Percentiles rank a stretch among this genome's conserved stretches.
Conservation (phyloP, 2,888 invertebrate species). For the Chrysolina oricalcia region DNA sequence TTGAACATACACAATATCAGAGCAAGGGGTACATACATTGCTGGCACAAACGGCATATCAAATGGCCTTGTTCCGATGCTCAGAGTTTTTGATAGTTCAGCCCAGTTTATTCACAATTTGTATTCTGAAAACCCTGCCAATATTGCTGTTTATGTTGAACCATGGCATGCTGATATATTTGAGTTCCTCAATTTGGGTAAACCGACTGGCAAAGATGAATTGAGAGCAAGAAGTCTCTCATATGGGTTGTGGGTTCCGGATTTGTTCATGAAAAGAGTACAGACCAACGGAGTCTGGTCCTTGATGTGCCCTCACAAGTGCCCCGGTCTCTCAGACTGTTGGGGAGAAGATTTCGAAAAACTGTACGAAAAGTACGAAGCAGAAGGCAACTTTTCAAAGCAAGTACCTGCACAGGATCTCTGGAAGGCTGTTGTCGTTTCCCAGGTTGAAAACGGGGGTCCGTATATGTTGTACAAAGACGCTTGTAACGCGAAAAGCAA, state of each 20-base stretch:
- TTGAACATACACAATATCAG: constrained; percentile 96
- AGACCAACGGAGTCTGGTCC: constrained; percentile 90
- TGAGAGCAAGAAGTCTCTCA: constrained; percentile 95
- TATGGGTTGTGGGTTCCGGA: constrained; percentile 99
- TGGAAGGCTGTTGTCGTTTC: constrained; percentile 96
- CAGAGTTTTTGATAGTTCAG: constrained; percentile 95
- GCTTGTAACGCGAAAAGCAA: constrained; percentile 97
- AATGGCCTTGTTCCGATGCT: constrained; percentile 98
- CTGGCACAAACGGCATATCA: constrained; percentile 94
- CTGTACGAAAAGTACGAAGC: constrained; percentile 91
- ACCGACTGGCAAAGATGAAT: constrained; percentile 91
- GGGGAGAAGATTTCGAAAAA: constrained; percentile 95
- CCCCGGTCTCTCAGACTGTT: constrained; percentile 92
- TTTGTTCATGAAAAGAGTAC: constrained; percentile 96
- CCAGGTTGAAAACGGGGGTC: constrained; percentile 98
- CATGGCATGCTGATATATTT: constrained; percentile 98
- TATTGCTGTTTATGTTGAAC: constrained; percentile 97
- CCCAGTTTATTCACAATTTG: constrained; percentile 97
- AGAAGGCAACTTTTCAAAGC: constrained; percentile 78
- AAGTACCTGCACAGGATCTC: constrained; percentile 87
- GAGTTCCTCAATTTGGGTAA: constrained; percentile 96
- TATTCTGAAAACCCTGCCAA: constrained; percentile 98
- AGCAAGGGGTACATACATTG: constrained; percentile 92
- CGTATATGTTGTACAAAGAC: constrained; percentile 98
- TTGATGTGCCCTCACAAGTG: constrained; percentile 97